A percentile compares a stretch with the other conserved stretches of the same genome.
These are phyloP conservation scores for Malurus cyaneus DNA, from an alignment of 2,113 vertebrate genomes.

Conservation along the genomic window DNA sequence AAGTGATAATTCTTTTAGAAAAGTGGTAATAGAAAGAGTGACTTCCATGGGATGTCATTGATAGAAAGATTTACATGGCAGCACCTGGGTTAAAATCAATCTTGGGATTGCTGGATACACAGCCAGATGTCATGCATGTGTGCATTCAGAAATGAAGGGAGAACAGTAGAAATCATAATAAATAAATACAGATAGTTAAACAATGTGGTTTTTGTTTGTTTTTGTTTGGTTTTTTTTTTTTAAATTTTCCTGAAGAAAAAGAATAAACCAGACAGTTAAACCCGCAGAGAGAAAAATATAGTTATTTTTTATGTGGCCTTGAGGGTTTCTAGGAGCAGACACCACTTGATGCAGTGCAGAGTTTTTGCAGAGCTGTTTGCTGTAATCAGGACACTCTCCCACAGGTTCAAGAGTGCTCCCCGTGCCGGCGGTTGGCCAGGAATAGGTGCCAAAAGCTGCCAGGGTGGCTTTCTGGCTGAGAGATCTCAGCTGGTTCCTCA, in stretches of 20 bases:
- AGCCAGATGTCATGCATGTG: neutral
- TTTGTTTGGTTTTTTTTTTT: neutral
- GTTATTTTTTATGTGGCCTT: neutral
- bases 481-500: conserved; percentile 17
- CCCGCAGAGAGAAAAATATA: neutral
- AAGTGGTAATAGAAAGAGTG: neutral
- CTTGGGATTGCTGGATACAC: neutral
- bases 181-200: neutral
- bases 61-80: neutral
- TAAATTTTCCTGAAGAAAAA: neutral
- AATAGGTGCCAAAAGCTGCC: neutral
- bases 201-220: neutral
- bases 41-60: neutral
- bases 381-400: neutral
- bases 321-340: neutral
- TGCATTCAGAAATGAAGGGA: neutral
- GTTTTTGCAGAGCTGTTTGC: neutral
- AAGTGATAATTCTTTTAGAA: neutral
- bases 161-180: neutral
- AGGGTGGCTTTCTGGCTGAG: neutral
- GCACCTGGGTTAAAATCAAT: neutral
- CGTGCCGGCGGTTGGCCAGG: neutral
- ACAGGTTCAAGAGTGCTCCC: neutral
- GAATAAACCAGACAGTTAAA: neutral
- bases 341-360: neutral